Percentiles rank a stretch among this genome's conserved stretches.
Conservation (phyloP, 37 sponge, comb jelly and placozoan genomes). For the Bolinopsis microptera region DNA sequence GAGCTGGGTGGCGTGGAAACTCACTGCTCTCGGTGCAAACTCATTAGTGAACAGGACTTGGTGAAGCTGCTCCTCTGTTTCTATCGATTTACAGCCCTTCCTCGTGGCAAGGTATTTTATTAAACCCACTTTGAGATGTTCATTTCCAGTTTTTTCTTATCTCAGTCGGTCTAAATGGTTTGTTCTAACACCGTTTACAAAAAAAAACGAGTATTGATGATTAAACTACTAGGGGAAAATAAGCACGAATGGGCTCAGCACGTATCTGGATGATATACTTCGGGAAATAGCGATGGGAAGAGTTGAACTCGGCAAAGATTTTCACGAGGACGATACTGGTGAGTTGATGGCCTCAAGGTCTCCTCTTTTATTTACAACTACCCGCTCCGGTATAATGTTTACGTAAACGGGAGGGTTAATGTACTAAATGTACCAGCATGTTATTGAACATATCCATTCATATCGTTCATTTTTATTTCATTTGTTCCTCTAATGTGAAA, state of each 20-base stretch:
- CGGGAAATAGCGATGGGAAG: conserved; percentile 57
- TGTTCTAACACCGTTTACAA: background rate
- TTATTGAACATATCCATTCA: no score
- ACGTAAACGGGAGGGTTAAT: no score
- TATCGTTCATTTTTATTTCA: no score
- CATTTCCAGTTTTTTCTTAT: background rate
- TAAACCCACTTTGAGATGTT: no score
- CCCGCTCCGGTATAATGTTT: no score
- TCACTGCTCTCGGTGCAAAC: conserved; percentile 59
- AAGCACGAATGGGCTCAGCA: conserved; percentile 52
- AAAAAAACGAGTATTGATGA: background rate
- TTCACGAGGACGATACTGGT: conserved; percentile 66
- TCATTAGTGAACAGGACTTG: conserved; percentile 53
- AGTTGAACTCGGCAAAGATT: conserved; percentile 56
- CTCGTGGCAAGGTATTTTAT: conserved; percentile 40
- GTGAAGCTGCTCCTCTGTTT: conserved; percentile 57
- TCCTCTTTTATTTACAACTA: no score
- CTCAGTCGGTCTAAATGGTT: background rate
- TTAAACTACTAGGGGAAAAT: conserved; percentile 30
- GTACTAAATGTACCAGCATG: no score
- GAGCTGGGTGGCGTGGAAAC: conserved; percentile 64
- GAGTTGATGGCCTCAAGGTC: background rate
- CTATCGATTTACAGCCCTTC: conserved; percentile 59
- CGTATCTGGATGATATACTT: conserved; percentile 53
- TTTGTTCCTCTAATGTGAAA: no score